These are phyloP conservation scores for Drosophila nebulosa DNA, from an alignment of 1,140 invertebrate genomes.

Conservation along the genomic window DNA sequence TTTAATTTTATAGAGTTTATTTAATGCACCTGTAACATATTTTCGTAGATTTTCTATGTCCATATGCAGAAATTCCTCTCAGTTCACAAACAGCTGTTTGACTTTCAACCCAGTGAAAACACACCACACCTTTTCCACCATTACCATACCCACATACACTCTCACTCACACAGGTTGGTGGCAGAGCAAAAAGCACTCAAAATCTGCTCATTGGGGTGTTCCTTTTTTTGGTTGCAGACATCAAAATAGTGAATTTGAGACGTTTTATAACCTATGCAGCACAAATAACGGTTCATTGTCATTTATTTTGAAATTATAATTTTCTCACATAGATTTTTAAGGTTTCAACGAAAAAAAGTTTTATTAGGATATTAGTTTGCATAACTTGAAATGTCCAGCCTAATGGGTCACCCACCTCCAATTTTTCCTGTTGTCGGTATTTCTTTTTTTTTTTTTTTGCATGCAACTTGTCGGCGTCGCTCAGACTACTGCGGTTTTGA, in stretches of 20 bases:
- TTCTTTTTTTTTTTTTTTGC: conserved; percentile 16
- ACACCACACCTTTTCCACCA: neutral
- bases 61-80: neutral
- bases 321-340: too few relatives aligned
- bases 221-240: too few relatives aligned
- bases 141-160: conserved; percentile 3
- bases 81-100: conserved; percentile 39
- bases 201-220: neutral
- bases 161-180: conserved; percentile 47
- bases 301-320: too few relatives aligned
- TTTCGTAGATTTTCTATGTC: neutral
- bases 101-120: conserved; percentile 11
- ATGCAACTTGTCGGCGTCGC: conserved; percentile 31
- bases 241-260: too few relatives aligned
- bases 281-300: too few relatives aligned
- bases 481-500: conserved; percentile 3
- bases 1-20: too few relatives aligned
- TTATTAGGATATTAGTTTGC: too few relatives aligned
- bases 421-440: neutral
- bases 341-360: too few relatives aligned
- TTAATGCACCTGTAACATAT: neutral
- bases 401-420: neutral
- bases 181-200: neutral
- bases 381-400: neutral
- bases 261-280: too few relatives aligned